Evolutionary conservation across 1,140 invertebrate species (phyloP).

Genomic region (Atta cephalotes): DNA sequence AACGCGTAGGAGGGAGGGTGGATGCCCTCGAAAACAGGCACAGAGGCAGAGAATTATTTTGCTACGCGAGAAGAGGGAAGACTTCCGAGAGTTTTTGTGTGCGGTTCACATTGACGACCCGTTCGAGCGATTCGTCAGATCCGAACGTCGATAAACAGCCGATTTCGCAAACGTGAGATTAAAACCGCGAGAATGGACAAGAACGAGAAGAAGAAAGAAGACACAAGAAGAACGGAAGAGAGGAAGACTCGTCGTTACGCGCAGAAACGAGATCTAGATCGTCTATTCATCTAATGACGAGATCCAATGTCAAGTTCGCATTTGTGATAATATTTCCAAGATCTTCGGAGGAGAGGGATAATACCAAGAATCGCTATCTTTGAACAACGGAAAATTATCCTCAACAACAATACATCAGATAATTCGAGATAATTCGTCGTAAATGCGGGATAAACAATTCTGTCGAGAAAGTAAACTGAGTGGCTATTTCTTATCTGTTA

Average conservation of each 20-base stretch:
- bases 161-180: conserved; percentile 4
- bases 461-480: neutral
- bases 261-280: conserved; percentile 65
- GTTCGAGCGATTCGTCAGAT: conserved; percentile 15
- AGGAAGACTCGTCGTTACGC: conserved; percentile 60
- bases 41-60: conserved; percentile 75
- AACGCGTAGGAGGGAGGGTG: conserved; percentile 28
- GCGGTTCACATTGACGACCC: neutral
- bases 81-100: conserved; percentile 36
- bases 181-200: neutral
- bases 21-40: neutral
- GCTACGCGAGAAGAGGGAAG: conserved; percentile 67
- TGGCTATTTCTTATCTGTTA: neutral
- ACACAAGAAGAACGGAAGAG: neutral
- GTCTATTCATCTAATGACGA: conserved; percentile 43
- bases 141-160: neutral
- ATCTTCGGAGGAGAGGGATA: neutral
- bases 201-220: neutral
- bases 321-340: neutral
- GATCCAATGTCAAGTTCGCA: conserved; percentile 19
- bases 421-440: neutral
- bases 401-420: neutral
- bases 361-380: conserved; percentile 6
- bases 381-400: neutral
- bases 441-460: neutral